Conservation (phyloP, 2,888 invertebrate species). For the Trachelus troglodyta region DNA sequence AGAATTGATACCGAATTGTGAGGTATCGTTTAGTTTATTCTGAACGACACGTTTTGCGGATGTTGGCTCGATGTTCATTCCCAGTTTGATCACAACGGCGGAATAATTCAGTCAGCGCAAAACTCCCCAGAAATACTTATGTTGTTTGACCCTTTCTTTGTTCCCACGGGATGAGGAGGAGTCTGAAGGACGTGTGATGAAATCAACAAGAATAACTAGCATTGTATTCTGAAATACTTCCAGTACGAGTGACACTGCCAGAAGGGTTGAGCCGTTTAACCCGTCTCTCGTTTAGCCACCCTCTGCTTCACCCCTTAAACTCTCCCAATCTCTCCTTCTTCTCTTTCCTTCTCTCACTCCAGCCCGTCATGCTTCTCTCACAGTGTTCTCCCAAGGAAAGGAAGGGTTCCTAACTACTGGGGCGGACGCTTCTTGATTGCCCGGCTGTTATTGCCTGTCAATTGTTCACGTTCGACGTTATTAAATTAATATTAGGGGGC, state of each 20-base stretch:
- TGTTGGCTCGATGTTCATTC: not conserved
- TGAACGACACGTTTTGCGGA: slow-evolving; percentile 5
- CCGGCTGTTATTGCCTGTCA: slow-evolving; percentile 63
- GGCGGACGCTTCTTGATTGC: slow-evolving; percentile 57
- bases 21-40: slow-evolving; percentile 2
- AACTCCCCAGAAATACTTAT: slow-evolving; percentile 48
- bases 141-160: slow-evolving; percentile 53
- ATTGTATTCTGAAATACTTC: slow-evolving; percentile 52
- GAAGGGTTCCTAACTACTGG: slow-evolving; percentile 49
- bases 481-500: slow-evolving; percentile 63
- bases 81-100: slow-evolving; percentile 28
- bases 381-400: slow-evolving; percentile 22
- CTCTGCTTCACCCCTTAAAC: slow-evolving; percentile 32
- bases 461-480: slow-evolving; percentile 61
- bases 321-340: slow-evolving; percentile 20
- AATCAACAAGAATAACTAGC: slow-evolving; percentile 65
- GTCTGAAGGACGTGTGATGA: slow-evolving; percentile 55
- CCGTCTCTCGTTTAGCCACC: slow-evolving; percentile 24
- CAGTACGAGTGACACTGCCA: slow-evolving; percentile 60
- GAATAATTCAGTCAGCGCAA: slow-evolving; percentile 32
- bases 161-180: slow-evolving; percentile 50
- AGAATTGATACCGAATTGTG: not conserved
- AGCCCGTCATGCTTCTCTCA: slow-evolving; percentile 10
- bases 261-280: slow-evolving; percentile 51
- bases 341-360: slow-evolving; percentile 17